Conservation (phyloP, 2,113 vertebrate species). For the Orientallactaga bullata region DNA sequence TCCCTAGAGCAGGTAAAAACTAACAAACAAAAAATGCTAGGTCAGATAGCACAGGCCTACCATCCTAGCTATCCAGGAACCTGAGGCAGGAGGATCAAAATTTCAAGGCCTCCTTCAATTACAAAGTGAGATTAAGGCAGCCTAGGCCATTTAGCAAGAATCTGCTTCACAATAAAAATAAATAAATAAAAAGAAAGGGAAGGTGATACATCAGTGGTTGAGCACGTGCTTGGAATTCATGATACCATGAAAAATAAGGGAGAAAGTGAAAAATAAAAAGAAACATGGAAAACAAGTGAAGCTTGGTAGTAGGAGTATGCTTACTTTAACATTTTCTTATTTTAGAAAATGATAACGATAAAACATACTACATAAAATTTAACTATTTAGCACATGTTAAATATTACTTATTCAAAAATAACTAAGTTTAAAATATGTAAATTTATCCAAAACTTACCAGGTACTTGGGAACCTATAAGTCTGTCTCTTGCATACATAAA, state of each 20-base stretch:
- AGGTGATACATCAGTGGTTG: not conserved
- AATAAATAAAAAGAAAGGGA: not conserved
- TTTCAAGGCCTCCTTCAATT: not conserved
- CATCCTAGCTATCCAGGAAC: not conserved
- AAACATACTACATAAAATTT: not conserved
- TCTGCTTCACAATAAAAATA: not conserved
- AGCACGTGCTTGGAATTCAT: not conserved
- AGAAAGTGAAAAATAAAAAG: no score
- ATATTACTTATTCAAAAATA: not conserved
- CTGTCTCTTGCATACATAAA: not conserved
- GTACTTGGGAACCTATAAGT: not conserved
- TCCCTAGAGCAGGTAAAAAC: not conserved
- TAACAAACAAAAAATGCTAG: not conserved
- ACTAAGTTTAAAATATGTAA: not conserved
- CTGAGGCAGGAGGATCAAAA: not conserved
- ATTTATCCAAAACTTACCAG: not conserved
- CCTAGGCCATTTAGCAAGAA: not conserved
- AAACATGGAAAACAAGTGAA: no score
- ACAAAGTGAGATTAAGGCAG: not conserved
- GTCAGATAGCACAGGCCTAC: not conserved
- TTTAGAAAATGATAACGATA: not conserved
- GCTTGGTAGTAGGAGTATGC: not conserved
- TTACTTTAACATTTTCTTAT: not conserved
- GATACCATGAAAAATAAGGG: not conserved
- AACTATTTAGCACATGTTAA: not conserved